Conservation (phyloP, 2,113 vertebrate species). For the Romanogobio albipinnatus region DNA sequence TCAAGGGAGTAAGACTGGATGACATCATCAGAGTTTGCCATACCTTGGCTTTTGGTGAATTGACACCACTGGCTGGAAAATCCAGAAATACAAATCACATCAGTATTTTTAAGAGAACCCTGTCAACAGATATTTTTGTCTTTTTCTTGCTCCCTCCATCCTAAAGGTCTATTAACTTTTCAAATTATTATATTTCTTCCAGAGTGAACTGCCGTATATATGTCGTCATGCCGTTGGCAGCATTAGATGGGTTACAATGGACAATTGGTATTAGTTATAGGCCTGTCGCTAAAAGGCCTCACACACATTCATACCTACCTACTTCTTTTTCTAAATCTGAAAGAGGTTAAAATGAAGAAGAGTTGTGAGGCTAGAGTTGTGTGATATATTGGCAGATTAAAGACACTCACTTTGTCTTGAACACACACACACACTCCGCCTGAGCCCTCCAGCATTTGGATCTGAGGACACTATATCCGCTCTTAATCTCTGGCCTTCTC, state of each 20-base stretch:
- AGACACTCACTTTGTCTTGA: neutral
- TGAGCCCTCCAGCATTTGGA: neutral
- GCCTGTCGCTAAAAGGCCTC: constrained; percentile 61
- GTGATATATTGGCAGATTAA: constrained; percentile 6
- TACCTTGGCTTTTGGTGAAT: too few relatives aligned
- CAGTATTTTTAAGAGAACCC: constrained; percentile 27
- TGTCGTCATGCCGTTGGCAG: constrained; percentile 22
- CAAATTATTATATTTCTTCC: constrained; percentile 56
- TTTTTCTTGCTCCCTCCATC: constrained; percentile 14
- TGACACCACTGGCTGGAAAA: neutral
- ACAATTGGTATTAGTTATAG: constrained; percentile 68
- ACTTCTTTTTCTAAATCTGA: neutral
- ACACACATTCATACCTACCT: constrained; percentile 38
- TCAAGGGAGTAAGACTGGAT: too few relatives aligned
- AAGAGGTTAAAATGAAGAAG: constrained; percentile 12
- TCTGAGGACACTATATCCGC: constrained; percentile 12
- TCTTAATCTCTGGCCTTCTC: constrained; percentile 53
- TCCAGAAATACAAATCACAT: constrained; percentile 7
- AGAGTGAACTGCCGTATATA: constrained; percentile 14
- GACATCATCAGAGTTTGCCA: too few relatives aligned
- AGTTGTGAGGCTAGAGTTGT: neutral
- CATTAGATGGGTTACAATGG: constrained; percentile 61
- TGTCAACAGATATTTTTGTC: constrained; percentile 50
- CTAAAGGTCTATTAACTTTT: constrained; percentile 54
- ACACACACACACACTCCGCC: constrained; percentile 1